A percentile compares a stretch with the other conserved stretches of the same genome.
These are phyloP conservation scores for Gymnodraco acuticeps DNA, from an alignment of 2,797 vertebrate genomes.

Conservation along the genomic window DNA sequence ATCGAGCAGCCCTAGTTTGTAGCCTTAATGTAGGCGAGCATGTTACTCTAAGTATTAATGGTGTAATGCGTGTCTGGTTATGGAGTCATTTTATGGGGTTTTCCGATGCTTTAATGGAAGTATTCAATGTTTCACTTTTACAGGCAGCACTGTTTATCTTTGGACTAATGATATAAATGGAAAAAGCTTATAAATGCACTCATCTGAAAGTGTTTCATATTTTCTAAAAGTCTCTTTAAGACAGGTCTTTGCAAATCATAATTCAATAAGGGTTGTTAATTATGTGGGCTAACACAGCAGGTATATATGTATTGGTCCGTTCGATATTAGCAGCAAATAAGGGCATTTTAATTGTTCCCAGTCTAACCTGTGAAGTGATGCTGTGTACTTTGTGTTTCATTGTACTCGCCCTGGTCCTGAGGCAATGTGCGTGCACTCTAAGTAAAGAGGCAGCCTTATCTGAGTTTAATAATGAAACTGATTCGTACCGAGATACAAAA, in stretches of 20 bases:
- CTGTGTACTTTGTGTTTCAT: background rate
- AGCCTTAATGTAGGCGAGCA: background rate
- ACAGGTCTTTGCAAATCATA: background rate
- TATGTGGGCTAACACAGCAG: background rate
- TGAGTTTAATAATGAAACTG: conserved; percentile 35
- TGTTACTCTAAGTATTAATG: background rate
- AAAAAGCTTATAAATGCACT: background rate
- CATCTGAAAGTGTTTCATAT: background rate
- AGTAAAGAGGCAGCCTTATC: conserved; percentile 29
- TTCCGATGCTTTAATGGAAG: background rate
- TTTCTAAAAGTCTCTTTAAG: background rate
- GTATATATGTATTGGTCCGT: background rate
- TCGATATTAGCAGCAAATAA: conserved; percentile 5
- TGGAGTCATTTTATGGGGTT: background rate
- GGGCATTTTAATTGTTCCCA: conserved; percentile 26
- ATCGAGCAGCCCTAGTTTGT: background rate
- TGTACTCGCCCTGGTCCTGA: conserved; percentile 20
- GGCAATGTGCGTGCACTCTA: conserved; percentile 20
- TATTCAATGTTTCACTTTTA: conserved; percentile 2
- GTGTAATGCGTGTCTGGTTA: no score
- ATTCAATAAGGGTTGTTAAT: background rate
- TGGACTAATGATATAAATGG: background rate
- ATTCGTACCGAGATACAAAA: conserved; percentile 51
- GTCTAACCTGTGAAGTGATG: background rate
- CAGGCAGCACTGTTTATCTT: background rate